Evolutionary conservation across 1,140 invertebrate genomes (phyloP).

Genomic region (Macrosteles quadrilineatus): DNA sequence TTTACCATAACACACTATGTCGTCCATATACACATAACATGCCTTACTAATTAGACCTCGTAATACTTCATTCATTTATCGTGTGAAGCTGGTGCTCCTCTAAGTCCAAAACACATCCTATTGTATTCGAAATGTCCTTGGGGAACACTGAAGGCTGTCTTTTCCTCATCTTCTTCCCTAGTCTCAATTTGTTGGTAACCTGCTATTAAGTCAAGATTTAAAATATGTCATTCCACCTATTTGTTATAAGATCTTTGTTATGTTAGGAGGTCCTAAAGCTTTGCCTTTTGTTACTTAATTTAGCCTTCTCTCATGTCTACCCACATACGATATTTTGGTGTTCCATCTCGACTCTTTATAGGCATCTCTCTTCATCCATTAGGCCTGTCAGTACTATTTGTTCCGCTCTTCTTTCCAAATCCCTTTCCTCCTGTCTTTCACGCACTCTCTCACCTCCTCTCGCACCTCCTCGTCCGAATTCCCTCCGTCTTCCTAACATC

Average conservation of each 20-base stretch:
- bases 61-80: slow-evolving; percentile 48
- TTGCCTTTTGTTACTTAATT: slow-evolving; percentile 45
- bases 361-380: slow-evolving; percentile 34
- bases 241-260: slow-evolving; percentile 51
- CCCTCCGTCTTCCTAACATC: too few species aligned
- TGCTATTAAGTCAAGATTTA: slow-evolving; percentile 36
- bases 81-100: slow-evolving; percentile 34
- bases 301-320: slow-evolving; percentile 39
- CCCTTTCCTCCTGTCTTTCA: too few species aligned
- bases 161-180: slow-evolving; percentile 30
- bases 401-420: too few species aligned
- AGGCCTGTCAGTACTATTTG: slow-evolving; percentile 32
- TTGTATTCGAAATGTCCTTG: slow-evolving; percentile 36
- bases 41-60: slow-evolving; percentile 43
- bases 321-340: slow-evolving; percentile 33
- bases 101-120: slow-evolving; percentile 38
- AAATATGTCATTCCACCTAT: slow-evolving; percentile 44
- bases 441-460: too few species aligned
- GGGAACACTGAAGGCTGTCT: slow-evolving; percentile 40
- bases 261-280: slow-evolving; percentile 53
- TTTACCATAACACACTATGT: slow-evolving; percentile 48
- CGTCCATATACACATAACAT: slow-evolving; percentile 51
- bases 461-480: too few species aligned
- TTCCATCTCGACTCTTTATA: slow-evolving; percentile 32
- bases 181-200: slow-evolving; percentile 47